Base-by-base conservation (phyloP, 2,797 vertebrate genomes). In the Fratercula arctica region DNA sequence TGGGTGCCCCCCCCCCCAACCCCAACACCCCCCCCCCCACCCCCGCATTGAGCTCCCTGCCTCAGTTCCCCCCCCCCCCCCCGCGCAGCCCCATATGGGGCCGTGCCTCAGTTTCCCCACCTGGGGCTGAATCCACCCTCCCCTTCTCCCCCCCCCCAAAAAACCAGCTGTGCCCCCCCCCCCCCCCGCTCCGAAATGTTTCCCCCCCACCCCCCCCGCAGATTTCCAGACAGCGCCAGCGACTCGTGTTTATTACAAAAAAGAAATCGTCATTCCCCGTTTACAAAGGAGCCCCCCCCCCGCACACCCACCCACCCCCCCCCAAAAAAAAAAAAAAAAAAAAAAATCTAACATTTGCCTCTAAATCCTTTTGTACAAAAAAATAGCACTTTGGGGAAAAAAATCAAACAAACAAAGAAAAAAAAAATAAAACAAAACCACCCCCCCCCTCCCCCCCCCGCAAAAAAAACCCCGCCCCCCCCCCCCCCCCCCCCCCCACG, bases 241-340 rank as follows among this genome's bases (percentile, higher is more conserved):
- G 88, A 97, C 96, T 96, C 96, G 91, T 92, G 76, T 94, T 98
- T 98, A 97, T 97, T 97, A 96, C 87, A 89, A 89, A 68, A 82
- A 89, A 45, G 53, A 73, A 83, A 74, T 76, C 63, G n/a, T 68
- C 70, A 10, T 68, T 82, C 78, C 78, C 87, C 87, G 53, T 76
- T 98, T 98, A 98, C 98, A 98, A 98, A 98, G 97, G 97, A 97
- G 96, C 97, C n/a, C n/a, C n/a, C n/a, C n/a, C n/a, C n/a, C n/a
- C n/a, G n/a, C n/a, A n/a, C n/a, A n/a, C n/a, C n/a, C n/a, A n/a
- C n/a, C n/a, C n/a, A n/a, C 97, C 84, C 78, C 68, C 43, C 43
- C 43, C 15, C 43, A 45, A 45, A 97, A 96, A 80, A 74, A 68
- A n/a, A n/a, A n/a, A n/a, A n/a, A n/a, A n/a, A n/a, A n/a, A n/a